Evolutionary conservation across 2,888 invertebrate genomes (phyloP), one percentile per base, ranked within the genome.

Genomic region (Trissonchulus sp.): DNA sequence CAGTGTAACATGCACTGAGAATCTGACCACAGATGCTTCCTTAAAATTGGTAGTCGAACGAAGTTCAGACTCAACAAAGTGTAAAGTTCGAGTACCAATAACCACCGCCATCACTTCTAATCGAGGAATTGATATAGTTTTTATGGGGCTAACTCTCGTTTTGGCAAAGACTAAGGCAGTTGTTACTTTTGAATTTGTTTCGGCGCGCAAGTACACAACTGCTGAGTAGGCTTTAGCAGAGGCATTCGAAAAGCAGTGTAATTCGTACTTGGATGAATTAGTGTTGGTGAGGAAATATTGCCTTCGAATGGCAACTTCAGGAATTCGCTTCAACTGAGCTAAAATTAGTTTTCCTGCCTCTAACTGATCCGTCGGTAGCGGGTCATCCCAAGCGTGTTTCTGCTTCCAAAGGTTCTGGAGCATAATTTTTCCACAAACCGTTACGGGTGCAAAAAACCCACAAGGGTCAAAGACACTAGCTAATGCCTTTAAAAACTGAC

Each of bases 351-450:
- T 48, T 8, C 48, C 48, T 23, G 23, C 8, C 65, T 30, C n/a
- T 63, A 28, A 28, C 65, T 8, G n/a, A n/a, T 63, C 65, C n/a
- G 15, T 3, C 1, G 79, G 76, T 31, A 80, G 63, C 0, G 63
- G 63, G 3, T 78, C 78, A 78, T 82, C 81, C 81, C 81, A 81
- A 1, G 68, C 76, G 2, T 78, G 2, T 1, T 78, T 72, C 23
- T 63, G 36, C 28, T 75, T 73, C 80, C 81, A 82, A 1, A 81
- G 36, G 23, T 77, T 35, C 76, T 82, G 81, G 36, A 82, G 72
- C 3, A 81, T 35, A 1, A 79, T 77, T 69, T 80, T 82, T 0
- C 75, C 74, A 3, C 65, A 28, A 38, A 78, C 75, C 15, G 35
- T 76, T 33, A 77, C 76, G n/a, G n/a, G n/a, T n/a, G n/a, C n/a